phyloP scores from a whole-genome alignment of 2,797 vertebrate genomes.

The Cygnus olor region DNA sequence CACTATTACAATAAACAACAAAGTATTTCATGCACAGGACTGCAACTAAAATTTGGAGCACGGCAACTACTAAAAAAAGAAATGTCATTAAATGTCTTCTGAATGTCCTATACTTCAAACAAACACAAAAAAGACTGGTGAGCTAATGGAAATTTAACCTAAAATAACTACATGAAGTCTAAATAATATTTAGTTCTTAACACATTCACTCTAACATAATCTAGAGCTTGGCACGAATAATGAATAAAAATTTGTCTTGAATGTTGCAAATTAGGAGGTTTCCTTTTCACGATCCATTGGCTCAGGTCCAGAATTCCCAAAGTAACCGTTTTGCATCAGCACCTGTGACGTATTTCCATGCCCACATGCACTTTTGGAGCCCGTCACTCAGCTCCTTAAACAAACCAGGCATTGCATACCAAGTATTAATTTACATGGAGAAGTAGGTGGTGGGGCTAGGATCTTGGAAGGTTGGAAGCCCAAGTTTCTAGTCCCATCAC shows the following conservation, averaged over 20 bases:
- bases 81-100: not conserved
- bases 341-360: conserved; percentile 69
- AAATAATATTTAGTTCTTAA: not conserved
- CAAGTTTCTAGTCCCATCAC: conserved; percentile 68
- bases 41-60: conserved; percentile 54
- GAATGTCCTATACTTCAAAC: not conserved
- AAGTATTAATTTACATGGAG: conserved; percentile 76
- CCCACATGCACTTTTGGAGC: conserved; percentile 73
- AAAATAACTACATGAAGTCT: not conserved
- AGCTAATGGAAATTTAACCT: conserved; percentile 38
- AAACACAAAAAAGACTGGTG: not conserved
- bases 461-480: not conserved
- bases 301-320: conserved; percentile 35
- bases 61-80: conserved; percentile 20
- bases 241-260: not conserved
- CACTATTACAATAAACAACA: conserved; percentile 51
- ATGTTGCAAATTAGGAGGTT: conserved; percentile 12
- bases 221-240: conserved; percentile 20
- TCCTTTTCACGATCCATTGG: not conserved
- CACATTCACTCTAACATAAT: conserved; percentile 17
- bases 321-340: conserved; percentile 42
- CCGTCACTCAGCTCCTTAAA: conserved; percentile 63
- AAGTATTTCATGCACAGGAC: conserved; percentile 47
- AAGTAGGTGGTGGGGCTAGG: conserved; percentile 56
- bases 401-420: conserved; percentile 72